Evolutionary conservation across 2,797 vertebrate genomes (phyloP).

Genomic region (Alcedo atthis): DNA sequence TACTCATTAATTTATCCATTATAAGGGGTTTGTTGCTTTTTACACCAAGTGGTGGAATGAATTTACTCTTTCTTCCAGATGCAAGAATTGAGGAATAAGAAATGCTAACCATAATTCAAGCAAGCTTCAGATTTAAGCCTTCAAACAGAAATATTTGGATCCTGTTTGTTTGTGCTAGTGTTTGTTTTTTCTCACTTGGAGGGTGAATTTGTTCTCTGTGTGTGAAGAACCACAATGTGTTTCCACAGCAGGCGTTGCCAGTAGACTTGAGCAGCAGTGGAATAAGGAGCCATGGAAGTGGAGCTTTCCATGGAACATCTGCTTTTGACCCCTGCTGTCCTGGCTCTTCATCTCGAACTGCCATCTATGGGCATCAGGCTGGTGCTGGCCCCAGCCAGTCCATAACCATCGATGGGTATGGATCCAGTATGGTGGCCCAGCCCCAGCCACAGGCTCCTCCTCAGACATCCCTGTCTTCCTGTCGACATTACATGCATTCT

Average conservation of each 20-base stretch:
- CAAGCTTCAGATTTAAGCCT: not conserved
- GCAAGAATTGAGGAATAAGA: not conserved
- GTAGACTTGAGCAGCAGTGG: constrained; percentile 95
- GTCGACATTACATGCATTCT: constrained; percentile 89
- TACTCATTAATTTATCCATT: not conserved
- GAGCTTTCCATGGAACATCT: constrained; percentile 91
- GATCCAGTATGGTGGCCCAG: constrained; percentile 88
- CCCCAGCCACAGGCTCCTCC: constrained; percentile 84
- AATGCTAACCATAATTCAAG: not conserved
- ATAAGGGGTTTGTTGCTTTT: fast-evolving
- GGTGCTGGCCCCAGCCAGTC: constrained; percentile 89
- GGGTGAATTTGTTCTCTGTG: not conserved
- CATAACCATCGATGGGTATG: constrained; percentile 86
- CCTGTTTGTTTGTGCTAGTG: not conserved
- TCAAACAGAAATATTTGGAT: not conserved
- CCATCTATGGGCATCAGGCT: constrained; percentile 89
- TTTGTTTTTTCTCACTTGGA: not conserved
- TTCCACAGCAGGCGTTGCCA: constrained; percentile 90
- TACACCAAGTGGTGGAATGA: not conserved
- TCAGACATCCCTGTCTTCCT: constrained; percentile 88
- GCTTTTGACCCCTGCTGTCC: constrained; percentile 98
- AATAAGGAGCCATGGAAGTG: constrained; percentile 86
- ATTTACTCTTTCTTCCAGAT: not conserved
- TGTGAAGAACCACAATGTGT: constrained; percentile 27
- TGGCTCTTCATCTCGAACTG: constrained; percentile 88